Percentiles rank a stretch among this genome's conserved stretches.
These are phyloP conservation scores for Steatornis caripensis DNA, from an alignment of 2,113 vertebrate species.

Conservation along the genomic window DNA sequence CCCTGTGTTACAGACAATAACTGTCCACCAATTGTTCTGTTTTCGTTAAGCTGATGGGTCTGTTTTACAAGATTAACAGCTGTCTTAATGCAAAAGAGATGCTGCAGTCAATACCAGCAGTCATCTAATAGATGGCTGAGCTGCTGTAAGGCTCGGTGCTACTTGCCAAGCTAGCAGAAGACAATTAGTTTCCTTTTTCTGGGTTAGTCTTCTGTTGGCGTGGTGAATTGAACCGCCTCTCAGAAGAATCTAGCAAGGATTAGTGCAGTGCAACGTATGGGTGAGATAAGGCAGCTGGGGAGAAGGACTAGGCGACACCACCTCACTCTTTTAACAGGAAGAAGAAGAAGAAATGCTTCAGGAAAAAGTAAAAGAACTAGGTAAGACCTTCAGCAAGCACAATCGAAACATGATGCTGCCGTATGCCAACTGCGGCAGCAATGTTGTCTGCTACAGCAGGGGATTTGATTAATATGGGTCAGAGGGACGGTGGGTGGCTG, in stretches of 20 bases:
- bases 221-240: background rate
- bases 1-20: background rate
- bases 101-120: background rate
- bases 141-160: background rate
- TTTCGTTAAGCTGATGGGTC: background rate
- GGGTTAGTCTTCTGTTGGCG: background rate
- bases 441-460: background rate
- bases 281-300: background rate
- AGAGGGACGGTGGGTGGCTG: background rate
- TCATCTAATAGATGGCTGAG: background rate
- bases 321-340: background rate
- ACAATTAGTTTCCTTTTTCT: background rate
- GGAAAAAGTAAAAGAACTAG: background rate
- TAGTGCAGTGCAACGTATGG: background rate
- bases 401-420: background rate
- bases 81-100: background rate
- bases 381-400: background rate
- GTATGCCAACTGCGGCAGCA: background rate
- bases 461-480: background rate
- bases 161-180: background rate
- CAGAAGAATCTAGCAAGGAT: background rate
- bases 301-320: background rate
- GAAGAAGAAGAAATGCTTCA: background rate
- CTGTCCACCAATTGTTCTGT: background rate
- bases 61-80: background rate